Evolutionary conservation across 1,140 invertebrate genomes (phyloP), one percentile per base, ranked within the genome.

Genomic region (Vanessa atalanta): DNA sequence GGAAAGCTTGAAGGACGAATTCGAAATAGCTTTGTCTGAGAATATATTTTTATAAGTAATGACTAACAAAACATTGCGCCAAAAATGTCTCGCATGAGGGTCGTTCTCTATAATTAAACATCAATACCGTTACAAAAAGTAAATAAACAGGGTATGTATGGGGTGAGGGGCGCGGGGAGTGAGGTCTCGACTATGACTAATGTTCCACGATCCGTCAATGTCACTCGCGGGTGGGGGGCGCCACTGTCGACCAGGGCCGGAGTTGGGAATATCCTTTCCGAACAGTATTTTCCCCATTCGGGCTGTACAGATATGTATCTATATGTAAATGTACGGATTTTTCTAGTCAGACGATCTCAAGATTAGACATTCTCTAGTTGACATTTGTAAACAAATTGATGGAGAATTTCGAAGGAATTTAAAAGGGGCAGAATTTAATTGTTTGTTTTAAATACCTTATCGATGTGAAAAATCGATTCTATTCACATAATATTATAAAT

Each of bases 81-180:
- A 86, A 89, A 90, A 88, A 79, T 78, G 82, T 79, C 81, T 87
- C 83, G 83, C 85, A 85, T 88, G 87, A 84, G 88, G 85, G 88
- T 80, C 79, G 82, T 79, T 84, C 83, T 89, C 89, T 89, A 92
- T 92, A 92, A 91, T 92, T 92, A 92, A 91, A 91, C 89, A 92
- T 91, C 90, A 91, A 92, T 92, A 92, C 85, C 87, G 87, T 90
- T 91, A 92, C 89, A 92, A 92, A 92, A 92, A 92, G 90, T 92
- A 92, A 92, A 92, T 92, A 92, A 88, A 91, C 87, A 87, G 88
- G 86, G 86, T 89, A 87, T 83, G 81, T 90, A 85, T 81, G 83
- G 85, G 80, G 82, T 76, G 61, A 74, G 79, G 80, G 76, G 70
- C 78, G 79, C 80, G 77, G 80, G 76, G 83, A 72, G 85, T 76